phyloP scores from a whole-genome alignment of 2,797 vertebrate species.

The Onychomys arenicola region DNA sequence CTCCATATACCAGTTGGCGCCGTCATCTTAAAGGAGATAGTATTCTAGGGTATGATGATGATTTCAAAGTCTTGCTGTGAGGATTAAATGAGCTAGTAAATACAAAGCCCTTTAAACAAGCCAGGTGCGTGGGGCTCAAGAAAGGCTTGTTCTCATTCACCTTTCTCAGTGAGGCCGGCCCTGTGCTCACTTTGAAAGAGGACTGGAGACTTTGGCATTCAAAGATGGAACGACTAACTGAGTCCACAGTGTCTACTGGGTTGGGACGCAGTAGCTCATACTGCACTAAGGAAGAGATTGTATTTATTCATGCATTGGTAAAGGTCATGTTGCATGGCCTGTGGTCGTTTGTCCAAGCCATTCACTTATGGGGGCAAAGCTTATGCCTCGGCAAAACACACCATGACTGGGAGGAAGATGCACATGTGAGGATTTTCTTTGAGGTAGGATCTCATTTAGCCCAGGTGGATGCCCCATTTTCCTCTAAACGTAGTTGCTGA shows the following conservation, averaged over 20 bases:
- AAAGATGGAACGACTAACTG: neutral
- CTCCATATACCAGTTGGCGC: neutral
- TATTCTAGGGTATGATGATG: neutral
- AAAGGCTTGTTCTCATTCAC: neutral
- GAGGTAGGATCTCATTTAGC: neutral
- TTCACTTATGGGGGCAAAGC: neutral
- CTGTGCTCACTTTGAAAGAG: neutral
- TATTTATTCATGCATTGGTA: neutral
- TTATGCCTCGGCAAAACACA: neutral
- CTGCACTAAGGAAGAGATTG: neutral
- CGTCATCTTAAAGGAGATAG: neutral
- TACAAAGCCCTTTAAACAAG: conserved; percentile 23
- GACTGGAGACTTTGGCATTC: neutral
- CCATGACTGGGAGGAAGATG: neutral
- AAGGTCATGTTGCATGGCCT: neutral
- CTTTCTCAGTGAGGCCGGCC: neutral
- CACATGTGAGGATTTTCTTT: neutral
- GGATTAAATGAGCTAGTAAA: conserved; percentile 3
- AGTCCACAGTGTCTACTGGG: neutral
- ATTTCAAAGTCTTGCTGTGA: neutral
- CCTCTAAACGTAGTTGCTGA: conserved; percentile 9
- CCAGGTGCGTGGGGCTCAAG: neutral
- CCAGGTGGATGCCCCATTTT: conserved; percentile 26
- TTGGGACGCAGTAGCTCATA: neutral
- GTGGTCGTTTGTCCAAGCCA: neutral